Percentiles rank a stretch among this genome's conserved stretches.
These are phyloP conservation scores for Amiota mariae DNA, from an alignment of 2,888 invertebrate genomes.

Conservation along the genomic window DNA sequence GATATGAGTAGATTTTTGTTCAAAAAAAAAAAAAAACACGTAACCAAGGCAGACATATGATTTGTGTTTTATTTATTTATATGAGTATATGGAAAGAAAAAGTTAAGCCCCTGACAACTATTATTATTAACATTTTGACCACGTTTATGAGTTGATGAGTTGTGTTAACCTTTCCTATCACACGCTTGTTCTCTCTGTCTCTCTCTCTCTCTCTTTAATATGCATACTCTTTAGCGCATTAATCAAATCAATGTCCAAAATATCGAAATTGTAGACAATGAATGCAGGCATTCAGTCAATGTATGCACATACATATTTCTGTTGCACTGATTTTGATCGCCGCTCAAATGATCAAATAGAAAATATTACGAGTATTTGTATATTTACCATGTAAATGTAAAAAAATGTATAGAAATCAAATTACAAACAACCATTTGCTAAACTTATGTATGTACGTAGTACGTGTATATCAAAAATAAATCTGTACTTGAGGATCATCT, in stretches of 20 bases:
- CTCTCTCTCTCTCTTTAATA: not conserved
- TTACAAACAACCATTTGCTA: too few species aligned
- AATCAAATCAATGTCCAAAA: constrained; percentile 6
- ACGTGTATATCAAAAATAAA: not conserved
- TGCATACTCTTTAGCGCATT: constrained; percentile 1
- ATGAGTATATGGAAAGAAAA: not conserved
- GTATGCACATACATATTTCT: too few species aligned
- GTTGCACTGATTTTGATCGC: constrained; percentile 18
- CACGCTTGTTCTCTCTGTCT: not conserved
- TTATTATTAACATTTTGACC: constrained; percentile 3
- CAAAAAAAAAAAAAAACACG: not conserved
- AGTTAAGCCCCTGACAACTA: too few species aligned
- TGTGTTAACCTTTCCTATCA: not conserved
- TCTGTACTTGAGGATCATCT: not conserved
- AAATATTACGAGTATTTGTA: too few species aligned
- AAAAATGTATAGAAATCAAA: not conserved
- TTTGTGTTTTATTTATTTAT: not conserved
- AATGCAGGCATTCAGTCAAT: too few species aligned
- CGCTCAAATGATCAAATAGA: not conserved
- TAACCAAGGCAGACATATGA: not conserved
- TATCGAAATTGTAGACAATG: not conserved
- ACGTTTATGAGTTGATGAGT: not conserved
- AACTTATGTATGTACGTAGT: not conserved
- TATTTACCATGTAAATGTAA: too few species aligned
- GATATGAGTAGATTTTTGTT: too few species aligned